Evolutionary conservation across 2,888 invertebrate genomes (phyloP).

Genomic region (Synanthedon formicaeformis): DNA sequence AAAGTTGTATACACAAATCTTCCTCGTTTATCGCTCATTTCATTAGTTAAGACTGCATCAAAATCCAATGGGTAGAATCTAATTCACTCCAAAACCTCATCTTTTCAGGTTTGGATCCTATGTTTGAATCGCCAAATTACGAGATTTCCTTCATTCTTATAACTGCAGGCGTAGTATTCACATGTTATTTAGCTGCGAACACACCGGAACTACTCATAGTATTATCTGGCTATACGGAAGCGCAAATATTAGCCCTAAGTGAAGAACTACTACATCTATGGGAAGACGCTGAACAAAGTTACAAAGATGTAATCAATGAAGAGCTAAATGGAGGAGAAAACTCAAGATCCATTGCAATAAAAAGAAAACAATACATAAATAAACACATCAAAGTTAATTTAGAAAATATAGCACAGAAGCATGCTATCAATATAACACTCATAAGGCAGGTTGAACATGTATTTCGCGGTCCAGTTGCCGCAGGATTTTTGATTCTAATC

Average conservation of each 20-base stretch:
- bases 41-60: too few relatives aligned
- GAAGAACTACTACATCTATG: slow-evolving; percentile 1
- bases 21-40: too few relatives aligned
- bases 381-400: slow-evolving; percentile 20
- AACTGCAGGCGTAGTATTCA: slow-evolving; percentile 13
- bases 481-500: slow-evolving; percentile 28
- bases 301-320: neutral
- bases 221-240: slow-evolving; percentile 15
- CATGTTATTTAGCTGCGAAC: slow-evolving; percentile 23
- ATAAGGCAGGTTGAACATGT: slow-evolving; percentile 21
- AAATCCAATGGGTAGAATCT: too few relatives aligned
- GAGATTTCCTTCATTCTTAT: slow-evolving; percentile 23
- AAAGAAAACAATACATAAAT: slow-evolving; percentile 9
- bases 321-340: neutral
- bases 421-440: slow-evolving; percentile 21
- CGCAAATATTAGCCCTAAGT: slow-evolving; percentile 2
- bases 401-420: slow-evolving; percentile 21
- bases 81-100: too few relatives aligned
- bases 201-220: slow-evolving; percentile 28
- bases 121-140: slow-evolving; percentile 33
- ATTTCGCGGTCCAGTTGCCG: slow-evolving; percentile 27
- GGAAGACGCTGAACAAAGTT: neutral
- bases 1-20: too few relatives aligned
- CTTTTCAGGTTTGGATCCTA: slow-evolving; percentile 39
- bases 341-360: neutral